These are phyloP conservation scores for Kryptolebias ocellatus DNA, from an alignment of 2,797 vertebrate species.

Conservation along the genomic window DNA sequence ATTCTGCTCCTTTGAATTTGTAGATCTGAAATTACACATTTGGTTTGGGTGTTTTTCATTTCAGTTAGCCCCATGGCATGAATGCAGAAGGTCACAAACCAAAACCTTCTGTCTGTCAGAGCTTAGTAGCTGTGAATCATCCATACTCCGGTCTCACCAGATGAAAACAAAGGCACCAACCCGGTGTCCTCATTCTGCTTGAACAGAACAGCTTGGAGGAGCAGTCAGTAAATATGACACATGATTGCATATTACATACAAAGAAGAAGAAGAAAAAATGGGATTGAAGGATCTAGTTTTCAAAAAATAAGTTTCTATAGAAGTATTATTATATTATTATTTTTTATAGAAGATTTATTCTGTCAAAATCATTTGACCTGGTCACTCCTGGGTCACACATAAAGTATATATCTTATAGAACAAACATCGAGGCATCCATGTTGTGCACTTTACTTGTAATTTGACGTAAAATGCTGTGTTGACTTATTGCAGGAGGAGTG, in stretches of 20 bases:
- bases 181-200: constrained; percentile 11
- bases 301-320: background rate
- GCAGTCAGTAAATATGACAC: constrained; percentile 16
- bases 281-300: too few relatives aligned
- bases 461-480: constrained; percentile 22
- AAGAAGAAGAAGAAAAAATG: background rate
- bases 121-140: constrained; percentile 39
- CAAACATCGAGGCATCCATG: background rate
- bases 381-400: background rate
- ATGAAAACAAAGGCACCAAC: constrained; percentile 24
- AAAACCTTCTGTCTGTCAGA: constrained; percentile 24
- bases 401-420: background rate
- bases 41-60: constrained; percentile 21
- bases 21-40: constrained; percentile 5
- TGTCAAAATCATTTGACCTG: background rate
- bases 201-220: constrained; percentile 18
- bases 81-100: constrained; percentile 19
- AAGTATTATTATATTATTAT: background rate
- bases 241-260: background rate
- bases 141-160: background rate
- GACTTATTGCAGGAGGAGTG: constrained; percentile 88
- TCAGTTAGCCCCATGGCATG: constrained; percentile 17
- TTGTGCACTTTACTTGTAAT: background rate
- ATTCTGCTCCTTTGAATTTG: background rate
- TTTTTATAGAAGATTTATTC: background rate